Base-by-base conservation (phyloP, 2,797 vertebrate genomes). In the Nothura maculosa region DNA sequence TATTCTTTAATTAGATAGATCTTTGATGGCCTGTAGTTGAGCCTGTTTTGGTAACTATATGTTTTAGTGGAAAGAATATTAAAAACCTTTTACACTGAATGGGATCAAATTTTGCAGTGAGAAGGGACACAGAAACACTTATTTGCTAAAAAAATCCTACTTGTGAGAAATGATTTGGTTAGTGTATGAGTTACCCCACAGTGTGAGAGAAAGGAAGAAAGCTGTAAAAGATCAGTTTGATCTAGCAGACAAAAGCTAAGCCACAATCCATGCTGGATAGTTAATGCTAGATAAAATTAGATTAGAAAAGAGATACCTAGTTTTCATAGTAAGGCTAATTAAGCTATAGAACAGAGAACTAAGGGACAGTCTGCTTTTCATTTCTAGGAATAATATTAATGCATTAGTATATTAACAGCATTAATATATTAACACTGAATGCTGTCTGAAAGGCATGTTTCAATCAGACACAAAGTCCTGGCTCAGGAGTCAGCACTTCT, bases 1-100 rank as follows among this genome's bases (percentile, higher is more conserved):
- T 94, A 87, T 64, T 89, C 60, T 79, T 88, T 88, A 85, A 85
- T 88, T 93, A 81, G 77, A 85, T 57, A 78, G 70, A 47, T 77
- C 70, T 89, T 91, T 87, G 73, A 87, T 27, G 77, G 42, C 52
- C 63, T 93, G 36, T 74, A 66, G 58, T 38, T 78, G 12, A 58
- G 42, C 13, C 6, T 62, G 52, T 80, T 85, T 90, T 62, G 81
- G 73, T 54, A 87, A 94, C 66, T 25, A 55, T 12, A 43, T 86
- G 40, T 70, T 92, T 92, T 30, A 93, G 38, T 64, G 52, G 82
- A 90, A 82, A 89, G 22, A 90, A 61, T 79, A 89, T 79, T 87
- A 89, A 85, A 92, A 83, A 38, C 18, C 32, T 82, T 94, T 94
- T 64, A 81, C 40, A 75, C 36, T n/a, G 4, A 87, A 40, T 4